Conservation (phyloP, 2,888 invertebrate species). For the Polymixis lichenea region DNA sequence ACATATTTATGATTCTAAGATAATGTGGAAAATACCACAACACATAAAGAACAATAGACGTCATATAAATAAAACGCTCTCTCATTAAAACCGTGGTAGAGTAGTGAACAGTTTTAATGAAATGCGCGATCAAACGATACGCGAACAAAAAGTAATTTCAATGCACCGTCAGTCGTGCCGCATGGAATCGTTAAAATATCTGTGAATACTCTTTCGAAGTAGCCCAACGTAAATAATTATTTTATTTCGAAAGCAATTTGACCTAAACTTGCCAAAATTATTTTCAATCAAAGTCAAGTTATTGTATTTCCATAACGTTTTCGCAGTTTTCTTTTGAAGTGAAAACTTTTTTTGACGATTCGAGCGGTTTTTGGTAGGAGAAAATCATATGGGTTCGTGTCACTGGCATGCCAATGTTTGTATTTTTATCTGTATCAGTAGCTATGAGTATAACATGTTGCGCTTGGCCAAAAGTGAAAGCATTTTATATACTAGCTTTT, state of each 20-base stretch:
- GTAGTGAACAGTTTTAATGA: conserved; percentile 34
- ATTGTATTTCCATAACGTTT: background rate
- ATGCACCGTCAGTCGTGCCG: background rate
- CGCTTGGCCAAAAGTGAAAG: too few species aligned
- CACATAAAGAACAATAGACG: conserved; percentile 22
- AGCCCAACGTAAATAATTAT: background rate
- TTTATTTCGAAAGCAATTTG: background rate
- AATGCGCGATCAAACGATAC: conserved; percentile 47
- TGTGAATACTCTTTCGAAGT: background rate
- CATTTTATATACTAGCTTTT: too few species aligned
- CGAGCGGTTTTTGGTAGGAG: too few species aligned
- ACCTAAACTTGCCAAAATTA: background rate
- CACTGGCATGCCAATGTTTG: too few species aligned
- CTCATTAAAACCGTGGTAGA: conserved; percentile 37
- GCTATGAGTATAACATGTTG: too few species aligned
- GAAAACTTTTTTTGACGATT: too few species aligned
- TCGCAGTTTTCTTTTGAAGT: background rate
- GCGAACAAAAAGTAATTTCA: conserved; percentile 41
- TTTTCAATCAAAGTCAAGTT: background rate
- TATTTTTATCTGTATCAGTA: too few species aligned
- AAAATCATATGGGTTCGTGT: too few species aligned
- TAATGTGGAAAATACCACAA: background rate
- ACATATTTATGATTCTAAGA: background rate
- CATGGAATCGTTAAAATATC: conserved; percentile 14
- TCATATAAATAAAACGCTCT: conserved; percentile 37